Conservation (phyloP, 2,888 invertebrate genomes). For the Athalia rosae region DNA sequence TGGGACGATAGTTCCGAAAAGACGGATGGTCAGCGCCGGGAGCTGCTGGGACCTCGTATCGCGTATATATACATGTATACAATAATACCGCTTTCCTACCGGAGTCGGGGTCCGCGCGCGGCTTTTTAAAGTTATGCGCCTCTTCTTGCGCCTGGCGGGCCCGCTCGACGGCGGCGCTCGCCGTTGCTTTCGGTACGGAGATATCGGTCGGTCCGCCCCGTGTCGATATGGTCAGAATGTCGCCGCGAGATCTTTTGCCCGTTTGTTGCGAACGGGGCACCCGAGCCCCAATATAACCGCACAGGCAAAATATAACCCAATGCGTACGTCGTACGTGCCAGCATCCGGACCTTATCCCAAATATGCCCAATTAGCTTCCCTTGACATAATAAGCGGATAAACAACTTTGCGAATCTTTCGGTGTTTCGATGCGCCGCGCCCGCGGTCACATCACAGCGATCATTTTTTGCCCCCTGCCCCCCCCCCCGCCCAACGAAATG, state of each 20-base stretch:
- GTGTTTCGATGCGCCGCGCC: constrained; percentile 48
- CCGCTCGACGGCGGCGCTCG: not conserved
- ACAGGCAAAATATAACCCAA: constrained; percentile 2
- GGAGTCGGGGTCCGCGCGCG: not conserved
- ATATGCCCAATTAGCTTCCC: constrained; percentile 70
- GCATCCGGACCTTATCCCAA: constrained; percentile 61
- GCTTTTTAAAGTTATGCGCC: constrained; percentile 64
- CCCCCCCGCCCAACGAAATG: constrained; percentile 23
- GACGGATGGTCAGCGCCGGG: constrained; percentile 21
- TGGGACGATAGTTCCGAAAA: constrained; percentile 38
- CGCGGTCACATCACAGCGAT: constrained; percentile 68
- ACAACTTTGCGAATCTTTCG: constrained; percentile 63
- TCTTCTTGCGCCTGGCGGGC: constrained; percentile 61
- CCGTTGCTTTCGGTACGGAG: constrained; percentile 35
- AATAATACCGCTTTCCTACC: too few species aligned
- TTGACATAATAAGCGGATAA: constrained; percentile 72
- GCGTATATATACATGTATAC: too few species aligned
- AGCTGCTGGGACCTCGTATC: too few species aligned
- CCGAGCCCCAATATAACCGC: constrained; percentile 27
- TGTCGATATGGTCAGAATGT: constrained; percentile 45
- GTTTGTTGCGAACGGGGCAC: constrained; percentile 33
- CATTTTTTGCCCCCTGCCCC: constrained; percentile 57
- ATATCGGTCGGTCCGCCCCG: constrained; percentile 34
- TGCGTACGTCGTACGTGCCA: constrained; percentile 67
- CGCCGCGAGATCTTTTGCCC: constrained; percentile 2